These are phyloP conservation scores for Dicycla oo DNA, from an alignment of 2,888 invertebrate genomes.

Conservation along the genomic window DNA sequence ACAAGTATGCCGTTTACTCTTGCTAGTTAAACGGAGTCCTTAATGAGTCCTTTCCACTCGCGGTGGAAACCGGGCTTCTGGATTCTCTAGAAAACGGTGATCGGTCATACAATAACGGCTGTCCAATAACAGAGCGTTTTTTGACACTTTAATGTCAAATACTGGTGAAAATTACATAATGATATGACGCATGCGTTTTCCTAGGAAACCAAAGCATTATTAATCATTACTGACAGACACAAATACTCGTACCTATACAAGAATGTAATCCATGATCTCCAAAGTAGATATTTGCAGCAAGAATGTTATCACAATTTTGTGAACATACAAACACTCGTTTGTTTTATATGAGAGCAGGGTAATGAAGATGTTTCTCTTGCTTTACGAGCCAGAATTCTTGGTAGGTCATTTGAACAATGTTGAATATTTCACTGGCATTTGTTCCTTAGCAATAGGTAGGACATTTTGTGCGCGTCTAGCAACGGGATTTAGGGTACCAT, in stretches of 20 bases:
- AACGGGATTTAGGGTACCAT: neutral
- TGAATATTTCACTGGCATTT: conserved; percentile 27
- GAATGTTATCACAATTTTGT: conserved; percentile 25
- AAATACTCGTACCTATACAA: neutral
- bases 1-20: too few species aligned
- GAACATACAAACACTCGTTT: conserved; percentile 45
- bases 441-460: conserved; percentile 10
- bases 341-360: conserved; percentile 70
- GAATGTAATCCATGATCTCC: too few species aligned
- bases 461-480: conserved; percentile 10
- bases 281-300: neutral
- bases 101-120: too few species aligned
- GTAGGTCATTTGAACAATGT: conserved; percentile 48
- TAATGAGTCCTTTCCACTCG: too few species aligned
- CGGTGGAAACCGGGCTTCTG: too few species aligned
- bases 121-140: too few species aligned
- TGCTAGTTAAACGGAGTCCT: too few species aligned
- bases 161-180: too few species aligned
- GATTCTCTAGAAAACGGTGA: too few species aligned
- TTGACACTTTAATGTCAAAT: too few species aligned
- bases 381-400: conserved; percentile 42
- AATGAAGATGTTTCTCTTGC: conserved; percentile 64
- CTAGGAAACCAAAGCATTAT: too few species aligned
- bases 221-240: neutral
- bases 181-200: too few species aligned